Evolutionary conservation across 2,113 vertebrate genomes (phyloP), one percentile per base, ranked within the genome.

Genomic region (Hemichromis elongatus): DNA sequence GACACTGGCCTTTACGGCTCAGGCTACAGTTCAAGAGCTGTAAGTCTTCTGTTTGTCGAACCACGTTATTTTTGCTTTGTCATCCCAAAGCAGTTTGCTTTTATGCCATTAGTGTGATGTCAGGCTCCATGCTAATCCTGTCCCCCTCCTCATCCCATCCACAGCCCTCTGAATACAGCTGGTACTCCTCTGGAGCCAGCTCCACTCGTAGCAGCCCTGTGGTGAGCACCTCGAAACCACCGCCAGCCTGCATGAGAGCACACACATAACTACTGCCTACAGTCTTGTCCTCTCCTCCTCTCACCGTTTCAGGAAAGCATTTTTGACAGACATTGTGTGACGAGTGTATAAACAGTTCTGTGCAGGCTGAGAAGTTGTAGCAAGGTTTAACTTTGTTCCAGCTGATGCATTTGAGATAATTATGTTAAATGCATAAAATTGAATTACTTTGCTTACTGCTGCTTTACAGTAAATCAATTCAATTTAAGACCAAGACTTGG

Each of bases 111-210:
- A 57, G 73, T 68, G 79, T 50, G 19, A 75, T 16, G 4, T 87
- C 40, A 81, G 52, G 45, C 85, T 83, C 86, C 79, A 87, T 96
- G 85, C 94, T 85, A 90, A 94, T 94, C 10, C 70, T 75, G 28
- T 70, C 90, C 26, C 61, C 81, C 59, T 54, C 42, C 78, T 80
- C 66, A 28, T 70, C 59, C 78, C 19, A 57, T 47, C 84, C 90
- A 59, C 95, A 99, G 98, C 97, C 97, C 11, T 98, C 98, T 91
- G 99, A 98, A 93, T 97, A 95, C 93, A 98, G 97, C 96, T 98
- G 93, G 94, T 96, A 95, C 83, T 98, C 98, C 57, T 98, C 97
- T 82, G 96, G 96, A 96, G 85, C 96, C 84, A 98, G 97, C 90
- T 99, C 98, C 75, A 89, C 96, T 73, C 96, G 92, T 89, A 99